Percentiles rank a stretch among this genome's conserved stretches.
Conservation (phyloP, 2,113 vertebrate species). For the Gopherus flavomarginatus region DNA sequence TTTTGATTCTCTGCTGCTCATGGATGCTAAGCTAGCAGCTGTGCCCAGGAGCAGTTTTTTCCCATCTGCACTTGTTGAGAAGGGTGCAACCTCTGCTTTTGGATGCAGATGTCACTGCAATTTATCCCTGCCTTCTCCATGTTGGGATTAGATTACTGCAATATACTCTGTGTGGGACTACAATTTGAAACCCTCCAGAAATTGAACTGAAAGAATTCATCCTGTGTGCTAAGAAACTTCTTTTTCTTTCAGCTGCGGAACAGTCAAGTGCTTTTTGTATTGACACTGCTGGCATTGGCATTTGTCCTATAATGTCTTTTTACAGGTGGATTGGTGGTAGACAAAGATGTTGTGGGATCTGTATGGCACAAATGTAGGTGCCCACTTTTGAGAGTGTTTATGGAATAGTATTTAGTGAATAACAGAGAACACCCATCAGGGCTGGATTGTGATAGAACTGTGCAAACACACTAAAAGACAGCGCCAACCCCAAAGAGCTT, state of each 20-base stretch:
- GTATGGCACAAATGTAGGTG: neutral
- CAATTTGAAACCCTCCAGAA: neutral
- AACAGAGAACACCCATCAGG: neutral
- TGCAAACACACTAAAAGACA: neutral
- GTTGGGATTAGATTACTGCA: neutral
- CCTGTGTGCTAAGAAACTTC: accelerated
- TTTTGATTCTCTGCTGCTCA: neutral
- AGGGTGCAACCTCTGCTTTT: neutral
- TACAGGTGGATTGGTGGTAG: neutral
- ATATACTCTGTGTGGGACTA: neutral
- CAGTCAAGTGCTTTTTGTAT: neutral
- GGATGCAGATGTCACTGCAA: neutral
- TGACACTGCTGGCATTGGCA: neutral
- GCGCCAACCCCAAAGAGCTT: neutral
- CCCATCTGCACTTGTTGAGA: neutral
- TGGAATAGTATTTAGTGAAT: neutral
- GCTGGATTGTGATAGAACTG: neutral
- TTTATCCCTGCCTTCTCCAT: neutral
- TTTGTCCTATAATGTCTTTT: neutral
- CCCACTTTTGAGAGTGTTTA: neutral
- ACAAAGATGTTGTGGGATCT: neutral
- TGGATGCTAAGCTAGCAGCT: neutral
- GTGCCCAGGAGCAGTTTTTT: neutral
- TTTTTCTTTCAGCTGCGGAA: neutral
- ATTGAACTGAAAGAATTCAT: neutral